A percentile compares a stretch with the other conserved stretches of the same genome.
These are phyloP conservation scores for Strix aluco DNA, from an alignment of 2,113 vertebrate genomes.

Conservation along the genomic window DNA sequence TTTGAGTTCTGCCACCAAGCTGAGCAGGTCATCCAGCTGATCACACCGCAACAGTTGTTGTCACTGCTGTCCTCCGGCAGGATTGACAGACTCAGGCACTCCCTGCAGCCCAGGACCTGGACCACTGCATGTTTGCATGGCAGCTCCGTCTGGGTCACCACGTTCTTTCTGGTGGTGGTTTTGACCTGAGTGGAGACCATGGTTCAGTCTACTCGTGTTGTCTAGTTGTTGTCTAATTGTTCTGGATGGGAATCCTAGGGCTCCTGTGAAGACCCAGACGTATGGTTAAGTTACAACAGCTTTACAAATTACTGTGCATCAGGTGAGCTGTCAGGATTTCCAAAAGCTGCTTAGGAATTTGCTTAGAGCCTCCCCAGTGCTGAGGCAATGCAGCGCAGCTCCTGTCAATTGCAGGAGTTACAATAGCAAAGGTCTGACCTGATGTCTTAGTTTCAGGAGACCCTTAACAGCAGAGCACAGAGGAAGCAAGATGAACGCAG, in stretches of 20 bases:
- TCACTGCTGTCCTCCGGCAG: no score
- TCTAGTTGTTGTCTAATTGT: background rate
- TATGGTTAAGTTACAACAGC: background rate
- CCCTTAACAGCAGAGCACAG: background rate
- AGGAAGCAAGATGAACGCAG: background rate
- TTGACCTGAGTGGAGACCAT: no score
- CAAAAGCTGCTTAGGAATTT: background rate
- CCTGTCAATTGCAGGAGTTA: background rate
- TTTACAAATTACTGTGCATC: background rate
- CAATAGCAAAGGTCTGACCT: background rate
- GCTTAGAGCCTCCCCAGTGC: rapidly evolving
- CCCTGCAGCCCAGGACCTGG: no score
- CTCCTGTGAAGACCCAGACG: background rate
- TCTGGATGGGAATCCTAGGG: background rate
- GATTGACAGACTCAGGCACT: no score
- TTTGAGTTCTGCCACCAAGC: no score
- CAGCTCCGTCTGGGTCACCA: no score
- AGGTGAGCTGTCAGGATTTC: background rate
- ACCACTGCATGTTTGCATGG: no score
- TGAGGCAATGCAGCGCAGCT: background rate
- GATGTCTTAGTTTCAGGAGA: background rate
- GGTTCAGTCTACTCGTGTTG: no score
- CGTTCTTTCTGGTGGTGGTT: no score
- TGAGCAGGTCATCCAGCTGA: no score
- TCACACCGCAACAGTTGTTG: no score